Evolutionary conservation across 1,140 invertebrate genomes (phyloP).

Genomic region (Triops cancriformis): DNA sequence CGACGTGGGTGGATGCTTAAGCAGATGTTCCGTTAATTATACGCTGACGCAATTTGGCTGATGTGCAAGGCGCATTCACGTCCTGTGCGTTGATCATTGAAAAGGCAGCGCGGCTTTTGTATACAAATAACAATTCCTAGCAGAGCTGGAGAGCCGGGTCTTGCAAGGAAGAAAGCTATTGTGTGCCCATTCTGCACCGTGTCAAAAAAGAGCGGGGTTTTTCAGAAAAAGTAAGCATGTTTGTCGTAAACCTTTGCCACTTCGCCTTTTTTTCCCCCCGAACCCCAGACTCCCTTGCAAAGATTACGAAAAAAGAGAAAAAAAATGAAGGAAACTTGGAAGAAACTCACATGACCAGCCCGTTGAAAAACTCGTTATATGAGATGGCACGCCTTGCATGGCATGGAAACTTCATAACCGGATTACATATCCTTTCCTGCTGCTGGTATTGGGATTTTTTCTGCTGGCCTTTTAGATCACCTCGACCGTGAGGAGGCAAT

Average conservation of each 20-base stretch:
- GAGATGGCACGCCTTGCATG: conserved; percentile 11
- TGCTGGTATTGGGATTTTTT: conserved; percentile 5
- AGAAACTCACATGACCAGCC: conserved; percentile 5
- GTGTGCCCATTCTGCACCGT: background rate
- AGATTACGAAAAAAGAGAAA: too few relatives aligned
- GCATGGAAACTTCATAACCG: conserved; percentile 13
- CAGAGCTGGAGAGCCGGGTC: background rate
- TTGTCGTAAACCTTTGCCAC: conserved; percentile 1
- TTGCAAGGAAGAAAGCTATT: background rate
- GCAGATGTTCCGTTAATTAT: conserved; percentile 10
- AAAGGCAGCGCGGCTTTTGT: background rate
- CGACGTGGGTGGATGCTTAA: conserved; percentile 12
- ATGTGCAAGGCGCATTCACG: conserved; percentile 4
- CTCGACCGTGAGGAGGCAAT: conserved; percentile 5
- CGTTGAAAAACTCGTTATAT: conserved; percentile 10
- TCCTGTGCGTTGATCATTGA: background rate
- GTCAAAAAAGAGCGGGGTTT: background rate
- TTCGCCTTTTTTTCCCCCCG: background rate
- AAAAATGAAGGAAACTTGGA: background rate
- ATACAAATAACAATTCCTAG: background rate
- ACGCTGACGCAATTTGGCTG: conserved; percentile 12
- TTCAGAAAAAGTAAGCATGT: background rate
- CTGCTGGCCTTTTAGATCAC: background rate
- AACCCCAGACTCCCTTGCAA: too few relatives aligned
- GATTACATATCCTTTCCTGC: conserved; percentile 13